These are phyloP conservation scores for Xiphorhynchus erythropygius DNA, from an alignment of 2,797 vertebrate genomes.

Conservation along the genomic window DNA sequence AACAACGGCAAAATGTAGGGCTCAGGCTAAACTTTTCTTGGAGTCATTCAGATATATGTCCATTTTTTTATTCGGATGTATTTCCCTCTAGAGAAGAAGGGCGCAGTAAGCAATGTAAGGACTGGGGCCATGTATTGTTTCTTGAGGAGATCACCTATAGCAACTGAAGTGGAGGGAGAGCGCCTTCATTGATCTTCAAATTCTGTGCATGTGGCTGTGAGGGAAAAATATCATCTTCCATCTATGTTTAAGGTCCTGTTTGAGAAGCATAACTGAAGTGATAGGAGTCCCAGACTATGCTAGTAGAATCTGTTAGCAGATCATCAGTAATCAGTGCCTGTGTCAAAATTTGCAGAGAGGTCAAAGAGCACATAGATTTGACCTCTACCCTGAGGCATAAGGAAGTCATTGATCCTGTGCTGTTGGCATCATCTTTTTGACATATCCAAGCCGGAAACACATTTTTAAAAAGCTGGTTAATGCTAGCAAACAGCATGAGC, in stretches of 20 bases:
- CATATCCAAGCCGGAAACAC: background rate
- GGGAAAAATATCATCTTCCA: background rate
- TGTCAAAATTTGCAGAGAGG: constrained; percentile 1
- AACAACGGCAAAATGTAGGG: background rate
- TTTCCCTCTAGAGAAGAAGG: background rate
- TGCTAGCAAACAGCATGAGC: background rate
- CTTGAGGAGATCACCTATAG: background rate
- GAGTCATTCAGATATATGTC: background rate
- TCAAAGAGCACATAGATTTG: constrained; percentile 13
- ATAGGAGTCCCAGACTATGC: background rate
- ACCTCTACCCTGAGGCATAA: background rate
- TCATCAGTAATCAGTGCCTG: background rate
- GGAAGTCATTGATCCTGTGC: constrained; percentile 23
- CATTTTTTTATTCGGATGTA: background rate
- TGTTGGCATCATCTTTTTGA: background rate
- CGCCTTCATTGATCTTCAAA: background rate
- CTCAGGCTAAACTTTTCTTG: background rate
- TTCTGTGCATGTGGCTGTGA: background rate
- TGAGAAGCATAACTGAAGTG: background rate
- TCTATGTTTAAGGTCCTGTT: background rate
- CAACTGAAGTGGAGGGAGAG: background rate
- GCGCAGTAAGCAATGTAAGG: background rate
- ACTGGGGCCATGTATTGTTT: background rate
- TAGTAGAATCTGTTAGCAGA: background rate
- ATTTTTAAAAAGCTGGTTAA: constrained; percentile 10